phyloP scores from a whole-genome alignment of 2,113 vertebrate genomes.

The Ovis canadensis region DNA sequence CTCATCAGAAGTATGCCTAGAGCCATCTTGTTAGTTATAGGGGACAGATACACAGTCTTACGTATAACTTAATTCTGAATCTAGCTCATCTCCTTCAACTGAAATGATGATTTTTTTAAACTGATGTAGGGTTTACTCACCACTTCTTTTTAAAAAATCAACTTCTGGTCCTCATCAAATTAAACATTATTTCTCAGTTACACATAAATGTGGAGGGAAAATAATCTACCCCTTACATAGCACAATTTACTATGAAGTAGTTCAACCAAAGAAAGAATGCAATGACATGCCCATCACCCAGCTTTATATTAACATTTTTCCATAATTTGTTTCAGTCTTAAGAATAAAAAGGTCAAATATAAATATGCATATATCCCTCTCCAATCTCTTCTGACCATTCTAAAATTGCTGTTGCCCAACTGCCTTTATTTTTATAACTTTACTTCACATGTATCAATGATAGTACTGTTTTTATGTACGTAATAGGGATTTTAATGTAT shows the following conservation, averaged over 20 bases:
- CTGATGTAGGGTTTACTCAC: not conserved
- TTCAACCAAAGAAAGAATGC: not conserved
- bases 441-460: not conserved
- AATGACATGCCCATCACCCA: not conserved
- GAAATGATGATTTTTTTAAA: not conserved
- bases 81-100: not conserved
- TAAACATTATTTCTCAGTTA: slow-evolving; percentile 31
- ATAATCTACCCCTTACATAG: not conserved
- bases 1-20: not conserved
- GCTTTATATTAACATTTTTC: not conserved
- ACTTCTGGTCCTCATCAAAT: not conserved
- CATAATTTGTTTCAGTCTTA: not conserved
- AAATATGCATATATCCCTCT: not conserved
- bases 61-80: not conserved
- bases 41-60: not conserved
- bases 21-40: not conserved
- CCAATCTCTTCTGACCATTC: not conserved
- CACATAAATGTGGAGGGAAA: not conserved
- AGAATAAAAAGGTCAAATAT: not conserved
- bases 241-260: not conserved
- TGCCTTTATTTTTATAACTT: not conserved
- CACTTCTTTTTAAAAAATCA: not conserved
- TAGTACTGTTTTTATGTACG: not conserved
- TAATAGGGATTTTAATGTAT: not conserved
- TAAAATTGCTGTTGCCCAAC: not conserved